Evolutionary conservation across 2,888 invertebrate genomes (phyloP).

Genomic region (Hirtodrosophila trivittata): DNA sequence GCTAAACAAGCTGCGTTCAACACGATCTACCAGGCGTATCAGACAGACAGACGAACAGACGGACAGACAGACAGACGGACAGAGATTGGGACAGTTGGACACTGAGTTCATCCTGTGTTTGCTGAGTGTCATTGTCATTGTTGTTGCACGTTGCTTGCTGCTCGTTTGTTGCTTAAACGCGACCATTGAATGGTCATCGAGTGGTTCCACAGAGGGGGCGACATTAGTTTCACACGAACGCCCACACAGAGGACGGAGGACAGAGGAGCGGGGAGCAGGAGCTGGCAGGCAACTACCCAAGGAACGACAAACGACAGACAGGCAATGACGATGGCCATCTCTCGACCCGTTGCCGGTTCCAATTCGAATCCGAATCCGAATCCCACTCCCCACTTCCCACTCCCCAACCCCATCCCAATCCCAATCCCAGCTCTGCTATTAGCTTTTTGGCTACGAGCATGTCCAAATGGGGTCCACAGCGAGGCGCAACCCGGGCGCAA

Average conservation of each 20-base stretch:
- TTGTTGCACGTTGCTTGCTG: slow-evolving; percentile 27
- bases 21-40: slow-evolving; percentile 76
- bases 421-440: background rate
- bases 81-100: slow-evolving; percentile 19
- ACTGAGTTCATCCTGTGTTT: slow-evolving; percentile 21
- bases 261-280: background rate
- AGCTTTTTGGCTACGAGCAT: no score
- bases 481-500: slow-evolving; percentile 22
- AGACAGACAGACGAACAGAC: slow-evolving; percentile 45
- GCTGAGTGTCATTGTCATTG: slow-evolving; percentile 47
- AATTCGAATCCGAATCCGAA: background rate
- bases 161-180: slow-evolving; percentile 49
- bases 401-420: slow-evolving; percentile 3
- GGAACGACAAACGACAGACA: slow-evolving; percentile 29
- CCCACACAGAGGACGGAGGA: slow-evolving; percentile 48
- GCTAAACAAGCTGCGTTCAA: slow-evolving; percentile 79
- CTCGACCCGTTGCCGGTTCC: slow-evolving; percentile 44
- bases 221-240: slow-evolving; percentile 77
- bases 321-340: slow-evolving; percentile 68
- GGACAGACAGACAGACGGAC: slow-evolving; percentile 32
- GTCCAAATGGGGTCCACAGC: slow-evolving; percentile 43
- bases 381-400: no score
- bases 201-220: slow-evolving; percentile 17
- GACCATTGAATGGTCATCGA: slow-evolving; percentile 46
- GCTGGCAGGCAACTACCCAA: slow-evolving; percentile 7